These are phyloP conservation scores for Hylomyscus alleni DNA, from an alignment of 2,797 vertebrate species.

Conservation along the genomic window DNA sequence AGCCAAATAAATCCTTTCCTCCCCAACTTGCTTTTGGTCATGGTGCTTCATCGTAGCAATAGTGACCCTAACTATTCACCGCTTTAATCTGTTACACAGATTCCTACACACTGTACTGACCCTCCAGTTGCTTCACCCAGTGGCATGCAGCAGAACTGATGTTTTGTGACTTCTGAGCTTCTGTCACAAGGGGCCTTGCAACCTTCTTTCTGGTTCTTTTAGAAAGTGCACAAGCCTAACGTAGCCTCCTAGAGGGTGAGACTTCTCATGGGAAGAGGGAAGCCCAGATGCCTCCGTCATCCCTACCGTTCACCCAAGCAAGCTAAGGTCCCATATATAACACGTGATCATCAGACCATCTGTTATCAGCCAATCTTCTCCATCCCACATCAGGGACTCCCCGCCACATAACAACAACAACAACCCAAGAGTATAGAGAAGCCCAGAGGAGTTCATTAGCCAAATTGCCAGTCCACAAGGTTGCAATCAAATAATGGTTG, in stretches of 20 bases:
- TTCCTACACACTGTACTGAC: neutral
- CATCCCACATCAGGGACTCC: no score
- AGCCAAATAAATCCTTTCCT: neutral
- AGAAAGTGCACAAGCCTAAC: neutral
- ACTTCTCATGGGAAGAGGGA: neutral
- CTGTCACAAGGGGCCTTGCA: neutral
- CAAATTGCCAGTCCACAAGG: neutral
- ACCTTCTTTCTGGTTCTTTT: neutral
- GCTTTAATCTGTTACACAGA: neutral
- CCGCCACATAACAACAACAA: neutral
- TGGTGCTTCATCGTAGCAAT: neutral
- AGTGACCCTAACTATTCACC: neutral
- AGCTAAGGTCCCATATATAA: neutral
- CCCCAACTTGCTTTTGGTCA: neutral
- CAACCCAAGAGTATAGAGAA: neutral
- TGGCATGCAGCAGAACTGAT: neutral
- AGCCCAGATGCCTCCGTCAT: neutral
- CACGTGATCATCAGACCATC: neutral
- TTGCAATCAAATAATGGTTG: neutral
- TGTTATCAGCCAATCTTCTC: neutral
- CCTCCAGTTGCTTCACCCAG: neutral
- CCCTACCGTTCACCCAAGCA: neutral
- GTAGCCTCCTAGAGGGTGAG: neutral
- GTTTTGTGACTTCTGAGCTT: neutral
- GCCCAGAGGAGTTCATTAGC: neutral